Evolutionary conservation across 2,113 vertebrate genomes (phyloP), one percentile per base, ranked within the genome.

Genomic region (Myiagra hebetior): DNA sequence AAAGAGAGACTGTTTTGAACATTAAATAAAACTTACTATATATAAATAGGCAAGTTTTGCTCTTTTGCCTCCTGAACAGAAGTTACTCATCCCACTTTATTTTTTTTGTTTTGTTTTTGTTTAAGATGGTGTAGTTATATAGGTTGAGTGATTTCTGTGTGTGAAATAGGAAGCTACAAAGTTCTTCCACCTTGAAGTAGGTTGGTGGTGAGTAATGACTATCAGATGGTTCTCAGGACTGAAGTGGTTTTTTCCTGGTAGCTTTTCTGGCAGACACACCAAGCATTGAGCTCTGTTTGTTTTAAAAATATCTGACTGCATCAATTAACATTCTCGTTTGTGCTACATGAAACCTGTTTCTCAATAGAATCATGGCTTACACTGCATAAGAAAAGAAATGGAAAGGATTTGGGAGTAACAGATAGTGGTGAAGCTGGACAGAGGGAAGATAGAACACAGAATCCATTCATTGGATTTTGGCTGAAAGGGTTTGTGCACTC

Each of bases 241-340:
- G 65, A 91, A 72, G 7, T 26, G 63, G 1, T 63, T 76, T 83
- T 91, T 72, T 50, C 64, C 56, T 64, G 55, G 37, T 87, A 85
- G 81, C 20, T 95, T 96, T 95, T 74, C 89, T 92, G 72, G 53
- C 15, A 41, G 49, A 57, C 73, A 62, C 22, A 37, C 84, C 74
- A 92, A 85, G 42, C 62, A 64, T 24, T 75, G 91, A 93, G 68
- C 42, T 91, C 76, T 95, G 59, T 79, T 91, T 97, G 75, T 90
- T 95, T 95, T 91, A 86, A 91, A 95, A 95, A 87, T 90, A 93
- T 33, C 76, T 87, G 60, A 59, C 82, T 97, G 87, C 91, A 92
- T 93, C 91, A 62, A 65, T 95, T 92, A 96, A 76, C 79, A 41
- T 87, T 94, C 76, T 96, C n/a, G 18, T 77, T 96, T 86, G 33